Evolutionary conservation across 2,113 vertebrate species (phyloP).

Genomic region (Onychostruthus taczanowskii): DNA sequence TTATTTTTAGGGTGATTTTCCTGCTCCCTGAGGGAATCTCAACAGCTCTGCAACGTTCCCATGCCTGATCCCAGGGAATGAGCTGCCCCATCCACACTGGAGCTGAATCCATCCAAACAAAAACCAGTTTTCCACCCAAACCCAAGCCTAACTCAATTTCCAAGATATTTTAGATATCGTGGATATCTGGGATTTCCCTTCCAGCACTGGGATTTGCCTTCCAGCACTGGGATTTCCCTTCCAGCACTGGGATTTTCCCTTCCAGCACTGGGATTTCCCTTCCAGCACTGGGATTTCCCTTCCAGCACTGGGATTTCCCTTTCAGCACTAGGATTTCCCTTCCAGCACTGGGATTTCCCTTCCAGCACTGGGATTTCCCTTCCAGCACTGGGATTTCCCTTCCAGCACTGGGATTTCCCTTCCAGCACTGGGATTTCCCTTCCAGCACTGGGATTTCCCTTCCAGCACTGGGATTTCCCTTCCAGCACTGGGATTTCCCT

Average conservation of each 20-base stretch:
- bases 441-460: not conserved
- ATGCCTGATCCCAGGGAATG: not conserved
- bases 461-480: no score
- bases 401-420: not conserved
- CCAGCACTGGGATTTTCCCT: not conserved
- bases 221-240: not conserved
- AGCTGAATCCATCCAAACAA: not conserved
- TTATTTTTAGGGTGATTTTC: not conserved
- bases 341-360: no score
- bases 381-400: no score
- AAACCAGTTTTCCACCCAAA: not conserved
- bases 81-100: not conserved
- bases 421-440: not conserved
- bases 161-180: rapidly evolving
- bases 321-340: no score
- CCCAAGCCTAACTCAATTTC: not conserved
- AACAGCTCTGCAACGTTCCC: not conserved
- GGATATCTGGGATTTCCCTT: not conserved
- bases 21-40: not conserved
- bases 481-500: not conserved
- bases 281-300: no score
- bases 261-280: not conserved
- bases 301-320: no score
- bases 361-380: no score
- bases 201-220: not conserved